Conservation (phyloP, 2,113 vertebrate genomes). For the Stercorarius parasiticus region DNA sequence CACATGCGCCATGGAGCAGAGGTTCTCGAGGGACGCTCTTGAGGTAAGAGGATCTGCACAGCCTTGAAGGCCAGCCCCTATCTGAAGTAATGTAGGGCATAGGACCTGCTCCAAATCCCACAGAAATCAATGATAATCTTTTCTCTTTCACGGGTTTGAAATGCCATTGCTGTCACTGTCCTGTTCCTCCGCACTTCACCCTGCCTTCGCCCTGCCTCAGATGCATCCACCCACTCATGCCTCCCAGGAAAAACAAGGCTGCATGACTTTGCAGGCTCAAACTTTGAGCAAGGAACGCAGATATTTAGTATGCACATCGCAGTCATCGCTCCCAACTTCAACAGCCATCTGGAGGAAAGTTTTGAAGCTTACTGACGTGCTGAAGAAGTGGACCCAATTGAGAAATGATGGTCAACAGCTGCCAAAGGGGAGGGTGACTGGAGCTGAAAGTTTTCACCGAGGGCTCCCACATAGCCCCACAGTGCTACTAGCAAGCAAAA, state of each 20-base stretch:
- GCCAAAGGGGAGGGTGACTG: not conserved
- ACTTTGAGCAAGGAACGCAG: not conserved
- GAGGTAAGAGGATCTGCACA: not conserved
- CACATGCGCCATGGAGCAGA: not conserved
- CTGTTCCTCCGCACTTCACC: not conserved
- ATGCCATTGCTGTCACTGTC: not conserved
- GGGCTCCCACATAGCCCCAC: not conserved
- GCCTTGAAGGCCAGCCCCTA: not conserved
- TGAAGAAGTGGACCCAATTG: not conserved
- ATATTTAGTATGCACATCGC: not conserved
- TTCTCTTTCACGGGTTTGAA: not conserved
- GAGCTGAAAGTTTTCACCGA: not conserved
- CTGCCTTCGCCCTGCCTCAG: not conserved
- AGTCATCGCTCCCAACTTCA: not conserved
- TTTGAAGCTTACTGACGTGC: slow-evolving; percentile 18
- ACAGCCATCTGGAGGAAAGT: slow-evolving; percentile 40
- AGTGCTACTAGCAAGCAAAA: slow-evolving; percentile 25
- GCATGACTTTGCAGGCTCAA: not conserved
- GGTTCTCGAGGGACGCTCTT: not conserved
- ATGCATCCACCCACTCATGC: not conserved
- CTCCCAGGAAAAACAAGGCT: not conserved
- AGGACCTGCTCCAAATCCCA: not conserved
- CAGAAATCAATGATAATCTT: not conserved
- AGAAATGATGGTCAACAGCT: slow-evolving; percentile 40
- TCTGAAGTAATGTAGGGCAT: not conserved